Base-by-base conservation (phyloP, 1,140 invertebrate genomes). In the Ips typographus region DNA sequence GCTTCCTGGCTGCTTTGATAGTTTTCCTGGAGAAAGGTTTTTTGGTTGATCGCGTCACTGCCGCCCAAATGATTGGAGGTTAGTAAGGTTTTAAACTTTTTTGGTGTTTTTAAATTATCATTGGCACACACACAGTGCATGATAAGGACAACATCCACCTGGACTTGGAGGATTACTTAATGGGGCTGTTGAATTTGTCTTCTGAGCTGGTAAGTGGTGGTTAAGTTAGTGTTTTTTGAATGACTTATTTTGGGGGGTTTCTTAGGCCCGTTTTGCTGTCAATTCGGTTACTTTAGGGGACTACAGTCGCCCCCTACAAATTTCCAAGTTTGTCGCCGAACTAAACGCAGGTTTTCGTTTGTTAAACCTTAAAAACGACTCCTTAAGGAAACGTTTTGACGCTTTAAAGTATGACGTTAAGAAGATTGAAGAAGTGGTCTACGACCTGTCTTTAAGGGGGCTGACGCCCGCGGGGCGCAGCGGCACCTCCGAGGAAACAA, bases 361-460 rank as follows among this genome's bases (percentile, higher is more conserved):
- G 41, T 79, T 98, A 8, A 96, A 95, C 79, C 83, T 97, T 36
- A 97, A 97, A 80, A 98, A 97, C 82, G 94, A 97, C 78, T 85
- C 86, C 38, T 81, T 98, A 8, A 83, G 95, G 40, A 96, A 95
- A 79, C 85, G 91, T 61, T 97, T 93, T 78, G 95, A 98, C 83
- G 91, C 85, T 1, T 82, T 98, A 1, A 97, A 98, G 76, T 97
- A 97, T 77, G 93, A 96, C 76, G 88, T 96, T 2, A 96, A 96
- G 80, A 97, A 96, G 81, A 92, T 96, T 40, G 95, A 97, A 78
- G 94, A 97, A 83, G 91, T 98, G 2, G 94, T 98, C 4, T 98
- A 96, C 77, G 95, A 98, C 79, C 83, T 98, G 2, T 91, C 90
- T 68, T 94, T 98, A 72, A 84, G 94, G 60, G 93, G 93, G 1